Evolutionary conservation across 2,113 vertebrate species (phyloP).

Genomic region (Trematocara zebra): DNA sequence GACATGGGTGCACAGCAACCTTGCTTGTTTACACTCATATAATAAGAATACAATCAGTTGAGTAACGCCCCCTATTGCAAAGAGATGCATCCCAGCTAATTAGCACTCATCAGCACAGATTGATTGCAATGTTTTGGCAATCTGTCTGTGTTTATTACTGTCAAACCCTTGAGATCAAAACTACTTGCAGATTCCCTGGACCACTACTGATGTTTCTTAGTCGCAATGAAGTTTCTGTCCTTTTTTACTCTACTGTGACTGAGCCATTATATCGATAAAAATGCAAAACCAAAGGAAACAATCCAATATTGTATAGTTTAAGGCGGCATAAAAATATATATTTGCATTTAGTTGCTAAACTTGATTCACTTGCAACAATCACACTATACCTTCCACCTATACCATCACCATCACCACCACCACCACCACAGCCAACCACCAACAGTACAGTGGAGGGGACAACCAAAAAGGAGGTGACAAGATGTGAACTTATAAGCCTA

Average conservation of each 20-base stretch:
- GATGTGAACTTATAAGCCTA: constrained; percentile 25
- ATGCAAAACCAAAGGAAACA: neutral
- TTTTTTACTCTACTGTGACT: neutral
- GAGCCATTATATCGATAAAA: neutral
- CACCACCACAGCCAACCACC: constrained; percentile 42
- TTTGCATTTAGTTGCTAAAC: neutral
- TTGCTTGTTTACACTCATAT: neutral
- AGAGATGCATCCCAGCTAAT: neutral
- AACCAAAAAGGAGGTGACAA: constrained; percentile 28
- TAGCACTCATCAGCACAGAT: neutral
- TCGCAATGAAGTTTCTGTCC: neutral
- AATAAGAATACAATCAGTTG: neutral
- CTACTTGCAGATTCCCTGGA: neutral
- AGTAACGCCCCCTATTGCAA: accelerated
- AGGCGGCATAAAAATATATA: neutral
- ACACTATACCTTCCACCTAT: constrained; percentile 19
- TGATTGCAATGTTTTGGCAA: neutral
- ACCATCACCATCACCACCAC: neutral
- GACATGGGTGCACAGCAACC: neutral
- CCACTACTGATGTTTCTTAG: neutral
- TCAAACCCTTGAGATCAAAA: neutral
- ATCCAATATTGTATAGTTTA: neutral
- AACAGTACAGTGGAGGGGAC: constrained; percentile 21
- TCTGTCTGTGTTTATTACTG: neutral
- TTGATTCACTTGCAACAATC: constrained; percentile 7